phyloP scores from a whole-genome alignment of 2,113 vertebrate genomes.

The Thamnophis sirtalis region DNA sequence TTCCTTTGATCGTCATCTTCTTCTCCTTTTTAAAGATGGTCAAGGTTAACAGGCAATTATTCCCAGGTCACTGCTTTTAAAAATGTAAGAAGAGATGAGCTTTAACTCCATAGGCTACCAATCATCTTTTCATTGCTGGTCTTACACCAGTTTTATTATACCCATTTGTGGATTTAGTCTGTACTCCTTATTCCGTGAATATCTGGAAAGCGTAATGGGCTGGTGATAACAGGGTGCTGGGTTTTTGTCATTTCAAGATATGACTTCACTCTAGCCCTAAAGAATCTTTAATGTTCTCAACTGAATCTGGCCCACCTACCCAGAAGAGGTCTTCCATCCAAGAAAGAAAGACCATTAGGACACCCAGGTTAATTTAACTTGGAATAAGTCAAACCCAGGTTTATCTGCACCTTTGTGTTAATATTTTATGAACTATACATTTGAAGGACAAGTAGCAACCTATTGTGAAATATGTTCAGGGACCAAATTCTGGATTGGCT shows the following conservation, averaged over 20 bases:
- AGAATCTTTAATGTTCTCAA: background rate
- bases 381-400: background rate
- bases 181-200: background rate
- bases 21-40: background rate
- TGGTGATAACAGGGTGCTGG: background rate
- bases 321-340: background rate
- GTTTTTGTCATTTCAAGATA: background rate
- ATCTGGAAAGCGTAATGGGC: background rate
- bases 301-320: background rate
- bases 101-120: background rate
- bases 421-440: background rate
- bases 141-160: background rate
- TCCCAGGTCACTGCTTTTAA: background rate
- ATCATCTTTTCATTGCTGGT: background rate
- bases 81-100: background rate
- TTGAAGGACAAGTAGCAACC: background rate
- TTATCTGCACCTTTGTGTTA: background rate
- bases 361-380: background rate
- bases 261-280: background rate
- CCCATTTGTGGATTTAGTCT: background rate
- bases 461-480: background rate
- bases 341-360: background rate
- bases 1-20: background rate
- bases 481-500: background rate
- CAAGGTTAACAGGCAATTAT: background rate